phyloP scores from a whole-genome alignment of 2,888 invertebrate genomes.

The Masnerella sp. region DNA sequence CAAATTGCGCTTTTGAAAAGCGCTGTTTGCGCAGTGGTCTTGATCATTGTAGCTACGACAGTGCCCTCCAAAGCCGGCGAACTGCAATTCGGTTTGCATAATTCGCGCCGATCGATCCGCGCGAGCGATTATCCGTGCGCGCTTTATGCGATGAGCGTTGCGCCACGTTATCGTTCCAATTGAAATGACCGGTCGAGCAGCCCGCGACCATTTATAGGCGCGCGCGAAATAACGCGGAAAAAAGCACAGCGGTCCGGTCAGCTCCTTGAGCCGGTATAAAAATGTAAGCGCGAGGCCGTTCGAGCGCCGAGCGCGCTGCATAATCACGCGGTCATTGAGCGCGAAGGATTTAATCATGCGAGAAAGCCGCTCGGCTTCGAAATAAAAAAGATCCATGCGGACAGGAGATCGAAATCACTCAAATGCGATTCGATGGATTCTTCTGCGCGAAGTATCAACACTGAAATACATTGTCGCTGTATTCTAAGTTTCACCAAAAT shows the following conservation, averaged over 20 bases:
- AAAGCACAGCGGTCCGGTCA: conserved; percentile 29
- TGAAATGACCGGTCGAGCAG: conserved; percentile 27
- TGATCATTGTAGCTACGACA: conserved; percentile 43
- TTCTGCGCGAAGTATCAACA: no score
- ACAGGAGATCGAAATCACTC: conserved; percentile 18
- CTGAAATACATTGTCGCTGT: no score
- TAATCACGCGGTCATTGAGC: conserved; percentile 74
- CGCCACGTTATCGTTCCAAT: conserved; percentile 58
- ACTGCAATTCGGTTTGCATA: conserved; percentile 73
- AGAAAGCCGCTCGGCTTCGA: conserved; percentile 60
- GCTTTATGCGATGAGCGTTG: conserved; percentile 64
- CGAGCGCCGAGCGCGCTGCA: conserved; percentile 64
- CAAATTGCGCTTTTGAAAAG: conserved; percentile 55
- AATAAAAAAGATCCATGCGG: conserved; percentile 15
- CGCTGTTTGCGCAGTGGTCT: conserved; percentile 52
- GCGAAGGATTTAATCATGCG: conserved; percentile 72
- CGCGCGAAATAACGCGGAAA: conserved; percentile 22
- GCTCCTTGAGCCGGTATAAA: conserved; percentile 59
- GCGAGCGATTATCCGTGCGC: conserved; percentile 61
- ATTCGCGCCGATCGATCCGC: conserved; percentile 70
- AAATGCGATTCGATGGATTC: no score
- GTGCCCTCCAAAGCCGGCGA: conserved; percentile 36
- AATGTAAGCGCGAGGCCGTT: conserved; percentile 66
- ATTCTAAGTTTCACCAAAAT: no score
- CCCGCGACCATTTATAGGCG: conserved; percentile 23